Conservation (phyloP, 2,113 vertebrate species). For the Parotia lawesii region DNA sequence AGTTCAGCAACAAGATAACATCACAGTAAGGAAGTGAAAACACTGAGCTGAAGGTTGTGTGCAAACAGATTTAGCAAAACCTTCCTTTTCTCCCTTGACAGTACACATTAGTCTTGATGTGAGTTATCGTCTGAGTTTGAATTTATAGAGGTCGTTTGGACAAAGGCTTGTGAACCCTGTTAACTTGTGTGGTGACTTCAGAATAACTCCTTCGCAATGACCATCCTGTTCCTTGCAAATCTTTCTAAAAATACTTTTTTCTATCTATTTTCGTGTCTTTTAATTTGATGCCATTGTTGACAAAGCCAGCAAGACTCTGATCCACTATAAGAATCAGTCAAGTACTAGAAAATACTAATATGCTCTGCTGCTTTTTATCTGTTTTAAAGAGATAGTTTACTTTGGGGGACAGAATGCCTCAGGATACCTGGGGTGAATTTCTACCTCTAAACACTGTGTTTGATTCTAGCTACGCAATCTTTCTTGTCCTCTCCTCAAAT, state of each 20-base stretch:
- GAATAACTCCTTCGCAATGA: background rate
- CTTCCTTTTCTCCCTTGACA: background rate
- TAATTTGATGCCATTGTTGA: background rate
- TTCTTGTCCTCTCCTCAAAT: background rate
- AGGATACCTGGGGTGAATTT: background rate
- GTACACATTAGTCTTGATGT: background rate
- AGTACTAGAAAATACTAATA: background rate
- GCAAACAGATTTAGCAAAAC: background rate
- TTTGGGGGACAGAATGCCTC: background rate
- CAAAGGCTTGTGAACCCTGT: background rate
- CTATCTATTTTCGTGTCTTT: background rate
- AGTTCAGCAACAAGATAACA: background rate
- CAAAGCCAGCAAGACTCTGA: background rate
- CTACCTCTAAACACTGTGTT: background rate
- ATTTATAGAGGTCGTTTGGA: background rate
- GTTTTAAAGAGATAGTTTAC: background rate
- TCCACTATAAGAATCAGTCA: background rate
- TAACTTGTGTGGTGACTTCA: background rate
- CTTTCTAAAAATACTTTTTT: background rate
- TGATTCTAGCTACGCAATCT: background rate
- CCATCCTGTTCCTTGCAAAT: background rate
- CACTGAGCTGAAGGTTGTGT: background rate
- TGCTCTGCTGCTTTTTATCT: background rate
- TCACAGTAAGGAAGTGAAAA: background rate
- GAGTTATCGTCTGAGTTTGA: background rate